Base-by-base conservation (phyloP, 2,797 vertebrate genomes). In the Diceros bicornis region DNA sequence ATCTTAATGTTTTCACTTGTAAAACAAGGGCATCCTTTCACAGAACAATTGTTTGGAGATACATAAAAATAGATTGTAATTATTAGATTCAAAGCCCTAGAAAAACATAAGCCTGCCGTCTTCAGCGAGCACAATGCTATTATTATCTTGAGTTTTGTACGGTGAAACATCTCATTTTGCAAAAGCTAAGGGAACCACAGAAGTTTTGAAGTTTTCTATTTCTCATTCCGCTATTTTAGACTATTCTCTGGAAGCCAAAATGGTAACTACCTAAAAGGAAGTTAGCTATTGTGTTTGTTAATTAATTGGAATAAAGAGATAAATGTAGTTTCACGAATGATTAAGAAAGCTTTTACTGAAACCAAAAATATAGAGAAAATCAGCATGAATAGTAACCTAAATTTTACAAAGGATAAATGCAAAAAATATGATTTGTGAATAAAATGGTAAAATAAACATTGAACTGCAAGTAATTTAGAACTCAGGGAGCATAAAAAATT, bases 61-160 rank as follows among this genome's bases (percentile, higher is more conserved):
- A 75, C 34, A 81, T 81, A 89, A 57, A 84, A 89, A 94, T 68
- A 68, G 32, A 68, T 44, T n/a, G 44, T 59, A 50, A 79, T 69
- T 89, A 52, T 77, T 95, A 77, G 55, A 68, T 69, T 89, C 37
- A 44, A 44, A 7, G 71, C 27, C 41, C 17, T 72, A 41, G 47
- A 94, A 82, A 59, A 83, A 87, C 25, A 57, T 21, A 44, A 86
- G 32, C 29, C 4, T 66, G 27, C 2, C 27, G 10, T 75, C 52
- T 82, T 78, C 44, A 4, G 18, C 21, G 11, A 86, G 23, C 9
- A 81, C 2, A 4, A 55, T 66, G 41, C 66, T 44, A 66, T 84
- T 62, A 75, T 85, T 89, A 89, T 47, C 44, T 86, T 62, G 25
- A 91, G 59, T 78, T 82, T 74, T 82, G 32, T 64, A 37, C 4